Base-by-base conservation (phyloP, 2,113 vertebrate species). In the Galbula dea region DNA sequence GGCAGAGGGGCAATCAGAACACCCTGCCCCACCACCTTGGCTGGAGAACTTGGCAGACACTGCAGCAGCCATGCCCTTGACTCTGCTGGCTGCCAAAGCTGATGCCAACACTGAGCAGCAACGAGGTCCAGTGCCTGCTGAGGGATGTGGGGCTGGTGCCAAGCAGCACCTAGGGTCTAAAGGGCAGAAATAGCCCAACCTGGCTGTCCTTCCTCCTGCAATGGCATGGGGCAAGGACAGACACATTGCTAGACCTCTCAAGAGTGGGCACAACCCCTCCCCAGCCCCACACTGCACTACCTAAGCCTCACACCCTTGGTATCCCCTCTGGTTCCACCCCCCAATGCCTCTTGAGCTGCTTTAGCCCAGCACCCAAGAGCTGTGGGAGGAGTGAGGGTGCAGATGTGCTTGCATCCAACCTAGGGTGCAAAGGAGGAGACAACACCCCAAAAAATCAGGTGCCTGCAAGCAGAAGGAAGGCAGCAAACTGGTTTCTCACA, bases 121-220 rank as follows among this genome's bases (percentile, higher is more conserved):
- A 2, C 3, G 1, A 45, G 37, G 65, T 57, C 13, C 72, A 4
- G 10, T 10, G 5, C 58, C 84, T 74, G 59, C 74, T 4, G 32
- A 82, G 88, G 71, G 90, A 87, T 6, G 55, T 17, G 1, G 61
- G 83, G 86, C 78, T 24, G 46, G 51, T 45, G 69, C 49, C 67
- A 76, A 58, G 62, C 30, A 4, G 34, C 48, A 32, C 2, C 0
- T 23, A 43, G 67, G 71, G 26, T 15, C 41, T 52, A 1, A 0
- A 1, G 71, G 15, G 51, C 83, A 76, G 71, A 51, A 52, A 51
- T 18, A 86, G 39, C 79, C 45, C 76, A 36, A 45, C 63, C 58
- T 7, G 26, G 57, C 79, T 24, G 66, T 5, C 59, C 63, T 55
- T 72, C 52, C 75, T 54, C 57, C 74, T 0, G 2, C 10, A 1